Conservation (phyloP, 2,113 vertebrate species). For the Canis aureus region DNA sequence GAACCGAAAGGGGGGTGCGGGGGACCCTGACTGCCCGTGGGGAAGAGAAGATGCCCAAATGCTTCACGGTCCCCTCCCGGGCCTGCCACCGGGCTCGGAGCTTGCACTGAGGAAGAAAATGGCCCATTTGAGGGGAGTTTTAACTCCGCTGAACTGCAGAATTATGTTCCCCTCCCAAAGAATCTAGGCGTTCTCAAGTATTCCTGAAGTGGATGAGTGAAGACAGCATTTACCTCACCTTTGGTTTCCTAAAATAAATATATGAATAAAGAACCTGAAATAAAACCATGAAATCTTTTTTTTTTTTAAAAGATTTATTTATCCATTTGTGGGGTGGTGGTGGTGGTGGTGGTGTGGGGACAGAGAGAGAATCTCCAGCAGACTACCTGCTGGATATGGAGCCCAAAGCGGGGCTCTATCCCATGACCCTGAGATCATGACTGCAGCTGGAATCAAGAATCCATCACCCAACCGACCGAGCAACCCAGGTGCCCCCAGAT, state of each 20-base stretch:
- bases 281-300: neutral
- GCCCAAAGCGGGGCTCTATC: neutral
- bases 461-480: neutral
- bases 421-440: neutral
- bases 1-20: constrained; percentile 85
- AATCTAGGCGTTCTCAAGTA: neutral
- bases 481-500: neutral
- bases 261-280: neutral
- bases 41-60: constrained; percentile 49
- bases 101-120: neutral
- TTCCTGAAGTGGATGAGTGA: neutral
- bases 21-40: constrained; percentile 70
- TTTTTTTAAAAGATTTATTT: neutral
- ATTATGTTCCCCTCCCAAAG: neutral
- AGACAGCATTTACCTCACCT: neutral
- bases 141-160: neutral
- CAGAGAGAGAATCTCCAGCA: neutral
- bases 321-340: neutral
- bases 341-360: neutral
- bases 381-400: neutral
- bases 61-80: neutral
- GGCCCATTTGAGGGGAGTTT: neutral
- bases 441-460: neutral
- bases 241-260: neutral
- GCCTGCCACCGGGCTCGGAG: neutral